A percentile compares a stretch with the other conserved stretches of the same genome.
phyloP scores from a whole-genome alignment of 2,113 vertebrate species.

The Xyliphius kryptos region DNA sequence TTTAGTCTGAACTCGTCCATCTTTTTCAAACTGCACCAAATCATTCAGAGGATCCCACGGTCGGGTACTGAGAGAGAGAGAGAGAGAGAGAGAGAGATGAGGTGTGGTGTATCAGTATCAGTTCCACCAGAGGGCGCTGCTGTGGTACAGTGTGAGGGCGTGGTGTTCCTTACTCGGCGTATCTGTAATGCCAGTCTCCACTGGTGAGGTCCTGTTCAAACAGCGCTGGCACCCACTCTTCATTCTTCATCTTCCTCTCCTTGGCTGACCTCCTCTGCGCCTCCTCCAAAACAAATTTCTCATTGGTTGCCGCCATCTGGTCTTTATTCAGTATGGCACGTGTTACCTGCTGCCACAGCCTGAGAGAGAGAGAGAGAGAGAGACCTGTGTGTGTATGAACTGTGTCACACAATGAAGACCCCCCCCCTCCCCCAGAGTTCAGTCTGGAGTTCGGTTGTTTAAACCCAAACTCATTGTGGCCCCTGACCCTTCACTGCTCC shows the following conservation, averaged over 20 bases:
- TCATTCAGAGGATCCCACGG: slow-evolving; percentile 98
- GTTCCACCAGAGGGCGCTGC: neutral
- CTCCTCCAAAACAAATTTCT: slow-evolving; percentile 92
- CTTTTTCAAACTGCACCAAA: slow-evolving; percentile 96
- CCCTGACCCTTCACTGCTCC: too few relatives aligned
- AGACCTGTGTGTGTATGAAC: too few relatives aligned
- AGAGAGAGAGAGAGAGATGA: neutral
- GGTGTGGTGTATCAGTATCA: neutral
- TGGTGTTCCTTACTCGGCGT: slow-evolving; percentile 62
- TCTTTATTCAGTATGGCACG: slow-evolving; percentile 94
- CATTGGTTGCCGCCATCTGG: slow-evolving; percentile 94
- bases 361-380: slow-evolving; percentile 41
- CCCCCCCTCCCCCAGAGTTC: too few relatives aligned
- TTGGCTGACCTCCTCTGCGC: slow-evolving; percentile 87
- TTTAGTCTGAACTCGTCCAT: slow-evolving; percentile 92
- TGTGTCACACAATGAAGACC: too few relatives aligned
- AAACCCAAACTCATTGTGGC: too few relatives aligned
- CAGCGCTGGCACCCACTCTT: slow-evolving; percentile 83
- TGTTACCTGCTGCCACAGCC: slow-evolving; percentile 96
- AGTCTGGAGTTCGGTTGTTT: too few relatives aligned
- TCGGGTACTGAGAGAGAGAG: slow-evolving; percentile 74
- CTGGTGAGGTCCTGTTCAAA: slow-evolving; percentile 87
- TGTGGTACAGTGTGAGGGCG: neutral
- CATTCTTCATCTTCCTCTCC: slow-evolving; percentile 82
- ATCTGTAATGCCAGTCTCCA: slow-evolving; percentile 95